Conservation (phyloP, 1,140 invertebrate species). For the Drosophila insularis region DNA sequence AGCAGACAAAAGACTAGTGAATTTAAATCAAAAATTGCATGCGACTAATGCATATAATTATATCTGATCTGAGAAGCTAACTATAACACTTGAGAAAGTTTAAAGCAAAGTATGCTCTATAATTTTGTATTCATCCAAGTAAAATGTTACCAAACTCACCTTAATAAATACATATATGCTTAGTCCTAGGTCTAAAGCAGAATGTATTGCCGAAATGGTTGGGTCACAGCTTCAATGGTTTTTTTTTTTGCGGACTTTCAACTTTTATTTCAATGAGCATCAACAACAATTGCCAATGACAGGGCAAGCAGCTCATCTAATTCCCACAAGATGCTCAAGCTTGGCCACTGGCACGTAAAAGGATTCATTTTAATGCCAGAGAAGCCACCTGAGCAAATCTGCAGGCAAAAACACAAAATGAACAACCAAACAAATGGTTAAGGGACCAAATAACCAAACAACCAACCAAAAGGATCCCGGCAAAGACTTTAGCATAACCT, state of each 20-base stretch:
- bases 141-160: too few species aligned
- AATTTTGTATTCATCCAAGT: too few species aligned
- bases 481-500: conserved; percentile 40
- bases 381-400: conserved; percentile 29
- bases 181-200: background rate
- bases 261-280: conserved; percentile 55
- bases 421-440: conserved; percentile 34
- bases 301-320: conserved; percentile 21
- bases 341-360: conserved; percentile 54
- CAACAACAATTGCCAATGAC: conserved; percentile 39
- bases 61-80: too few species aligned
- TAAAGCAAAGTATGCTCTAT: too few species aligned
- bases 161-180: background rate
- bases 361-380: conserved; percentile 64
- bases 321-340: conserved; percentile 28
- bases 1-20: background rate
- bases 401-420: conserved; percentile 34
- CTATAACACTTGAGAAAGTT: too few species aligned
- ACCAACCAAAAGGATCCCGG: conserved; percentile 2
- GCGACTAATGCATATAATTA: background rate
- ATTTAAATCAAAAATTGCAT: background rate
- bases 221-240: background rate
- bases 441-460: conserved; percentile 26
- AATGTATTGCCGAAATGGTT: conserved; percentile 20
- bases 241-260: background rate